A percentile compares a stretch with the other conserved stretches of the same genome.
These are phyloP conservation scores for Prostheceraeus crozeri DNA, from an alignment of 2,888 invertebrate genomes.

Conservation along the genomic window DNA sequence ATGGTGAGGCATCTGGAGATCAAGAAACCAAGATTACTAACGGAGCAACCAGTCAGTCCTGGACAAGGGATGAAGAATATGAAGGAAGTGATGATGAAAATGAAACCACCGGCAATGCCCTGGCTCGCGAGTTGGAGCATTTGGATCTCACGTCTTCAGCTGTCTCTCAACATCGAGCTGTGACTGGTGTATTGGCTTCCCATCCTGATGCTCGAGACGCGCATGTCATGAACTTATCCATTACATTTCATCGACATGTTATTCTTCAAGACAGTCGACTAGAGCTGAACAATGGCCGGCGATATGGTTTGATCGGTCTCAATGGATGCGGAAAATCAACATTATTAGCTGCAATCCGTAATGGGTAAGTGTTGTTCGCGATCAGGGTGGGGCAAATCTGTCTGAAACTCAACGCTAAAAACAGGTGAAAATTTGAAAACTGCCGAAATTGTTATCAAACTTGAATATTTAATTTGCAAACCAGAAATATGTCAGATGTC, in stretches of 20 bases:
- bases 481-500: too few species aligned
- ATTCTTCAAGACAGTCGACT: constrained; percentile 86
- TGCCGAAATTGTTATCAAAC: too few species aligned
- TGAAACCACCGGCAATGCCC: constrained; percentile 63
- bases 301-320: constrained; percentile 91
- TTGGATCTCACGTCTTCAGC: constrained; percentile 66
- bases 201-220: constrained; percentile 91
- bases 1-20: constrained; percentile 55
- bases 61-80: constrained; percentile 30
- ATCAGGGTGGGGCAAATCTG: too few species aligned
- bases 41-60: constrained; percentile 3
- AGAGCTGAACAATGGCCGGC: constrained; percentile 87
- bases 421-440: too few species aligned
- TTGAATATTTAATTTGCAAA: too few species aligned
- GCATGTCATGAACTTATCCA: constrained; percentile 88
- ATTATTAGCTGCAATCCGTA: constrained; percentile 77
- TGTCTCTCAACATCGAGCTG: constrained; percentile 63
- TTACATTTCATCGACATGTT: constrained; percentile 95
- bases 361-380: too few species aligned
- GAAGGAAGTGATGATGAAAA: constrained; percentile 38
- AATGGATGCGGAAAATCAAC: constrained; percentile 98
- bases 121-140: constrained; percentile 73
- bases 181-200: constrained; percentile 82
- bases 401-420: too few species aligned
- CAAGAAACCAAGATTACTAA: not conserved